These are phyloP conservation scores for Acanthisitta chloris DNA, from an alignment of 2,113 vertebrate species.

Conservation along the genomic window DNA sequence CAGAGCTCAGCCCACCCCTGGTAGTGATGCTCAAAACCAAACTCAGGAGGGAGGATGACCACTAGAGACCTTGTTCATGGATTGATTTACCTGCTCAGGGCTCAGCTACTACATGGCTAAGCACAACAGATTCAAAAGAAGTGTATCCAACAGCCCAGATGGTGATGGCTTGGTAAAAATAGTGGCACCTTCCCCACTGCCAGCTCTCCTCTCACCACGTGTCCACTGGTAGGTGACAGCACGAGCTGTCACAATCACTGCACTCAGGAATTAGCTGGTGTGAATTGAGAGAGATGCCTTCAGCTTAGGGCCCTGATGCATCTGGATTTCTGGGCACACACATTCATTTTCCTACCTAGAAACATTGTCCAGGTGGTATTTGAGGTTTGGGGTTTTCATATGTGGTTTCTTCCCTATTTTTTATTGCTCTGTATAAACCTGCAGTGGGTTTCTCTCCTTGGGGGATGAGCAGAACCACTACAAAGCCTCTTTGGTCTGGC, in stretches of 20 bases:
- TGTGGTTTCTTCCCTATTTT: not conserved
- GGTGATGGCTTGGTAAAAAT: not conserved
- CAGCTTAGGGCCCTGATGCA: not conserved
- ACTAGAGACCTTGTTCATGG: not conserved
- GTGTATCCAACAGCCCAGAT: slow-evolving; percentile 13
- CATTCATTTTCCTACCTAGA: not conserved
- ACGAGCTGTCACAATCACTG: not conserved
- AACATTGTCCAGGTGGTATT: not conserved
- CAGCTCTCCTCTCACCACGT: not conserved
- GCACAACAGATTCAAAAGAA: not conserved
- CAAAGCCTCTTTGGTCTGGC: not conserved
- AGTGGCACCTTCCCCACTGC: not conserved
- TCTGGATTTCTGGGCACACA: not conserved
- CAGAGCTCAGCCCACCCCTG: not conserved
- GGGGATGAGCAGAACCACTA: not conserved
- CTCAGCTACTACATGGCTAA: not conserved
- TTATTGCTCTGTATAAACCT: not conserved
- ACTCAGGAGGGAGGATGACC: not conserved
- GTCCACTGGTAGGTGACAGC: not conserved
- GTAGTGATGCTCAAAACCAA: not conserved
- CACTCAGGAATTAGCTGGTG: not conserved
- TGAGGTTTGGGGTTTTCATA: not conserved
- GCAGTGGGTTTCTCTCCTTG: not conserved
- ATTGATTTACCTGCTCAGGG: not conserved
- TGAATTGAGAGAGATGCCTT: not conserved